A percentile compares a stretch with the other conserved stretches of the same genome.
These are phyloP conservation scores for Pterostichus madidus DNA, from an alignment of 2,888 invertebrate genomes.

Conservation along the genomic window DNA sequence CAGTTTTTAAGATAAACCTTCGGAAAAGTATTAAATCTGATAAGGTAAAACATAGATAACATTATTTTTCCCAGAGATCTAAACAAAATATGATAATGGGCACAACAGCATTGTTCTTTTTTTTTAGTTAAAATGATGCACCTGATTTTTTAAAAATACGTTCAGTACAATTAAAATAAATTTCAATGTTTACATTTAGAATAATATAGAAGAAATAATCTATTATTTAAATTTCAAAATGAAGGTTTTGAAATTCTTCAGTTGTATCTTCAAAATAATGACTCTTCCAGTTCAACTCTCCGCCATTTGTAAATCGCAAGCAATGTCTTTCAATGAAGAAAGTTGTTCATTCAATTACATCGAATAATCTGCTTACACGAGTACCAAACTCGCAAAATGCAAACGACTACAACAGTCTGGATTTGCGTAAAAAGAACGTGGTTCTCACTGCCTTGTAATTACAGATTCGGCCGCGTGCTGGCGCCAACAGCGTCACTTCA, in stretches of 20 bases:
- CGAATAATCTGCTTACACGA: slow-evolving; percentile 46
- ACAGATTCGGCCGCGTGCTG: slow-evolving; percentile 36
- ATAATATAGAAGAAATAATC: no score
- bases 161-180: no score
- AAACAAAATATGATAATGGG: no score
- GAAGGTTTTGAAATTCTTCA: slow-evolving; percentile 8
- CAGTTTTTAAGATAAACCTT: no score
- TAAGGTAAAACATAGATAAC: no score
- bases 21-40: no score
- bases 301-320: slow-evolving; percentile 20
- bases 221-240: neutral
- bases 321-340: slow-evolving; percentile 19
- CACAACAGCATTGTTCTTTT: no score
- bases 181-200: no score
- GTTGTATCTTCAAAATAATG: slow-evolving; percentile 34
- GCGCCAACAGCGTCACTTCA: slow-evolving; percentile 23
- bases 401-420: slow-evolving; percentile 3
- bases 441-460: slow-evolving; percentile 36
- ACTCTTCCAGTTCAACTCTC: neutral
- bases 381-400: slow-evolving; percentile 27
- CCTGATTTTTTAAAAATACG: no score
- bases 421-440: slow-evolving; percentile 27
- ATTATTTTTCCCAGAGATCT: no score
- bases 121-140: no score
- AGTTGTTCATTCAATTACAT: slow-evolving; percentile 51